These are phyloP conservation scores for Campylomormyrus tamandua DNA, from an alignment of 2,113 vertebrate genomes.

Conservation along the genomic window DNA sequence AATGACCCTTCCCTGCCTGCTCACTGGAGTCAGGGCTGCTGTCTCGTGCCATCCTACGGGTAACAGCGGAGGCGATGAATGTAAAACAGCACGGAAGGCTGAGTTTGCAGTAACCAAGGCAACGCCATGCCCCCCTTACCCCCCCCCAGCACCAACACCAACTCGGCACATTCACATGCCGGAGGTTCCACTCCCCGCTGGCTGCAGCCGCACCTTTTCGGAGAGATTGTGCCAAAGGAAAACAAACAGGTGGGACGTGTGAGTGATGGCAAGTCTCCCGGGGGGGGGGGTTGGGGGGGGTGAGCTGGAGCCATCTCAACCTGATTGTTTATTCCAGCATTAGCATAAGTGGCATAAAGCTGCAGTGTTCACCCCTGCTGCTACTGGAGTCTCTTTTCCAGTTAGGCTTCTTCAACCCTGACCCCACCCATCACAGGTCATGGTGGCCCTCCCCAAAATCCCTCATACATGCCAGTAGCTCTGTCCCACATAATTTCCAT, in stretches of 20 bases:
- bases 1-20: background rate
- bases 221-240: background rate
- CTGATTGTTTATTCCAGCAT: background rate
- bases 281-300: background rate
- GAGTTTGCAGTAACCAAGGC: background rate
- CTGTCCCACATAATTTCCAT: background rate
- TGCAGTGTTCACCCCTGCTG: background rate
- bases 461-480: background rate
- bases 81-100: background rate
- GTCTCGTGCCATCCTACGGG: background rate
- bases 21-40: background rate
- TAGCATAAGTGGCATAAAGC: background rate
- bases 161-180: background rate
- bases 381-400: background rate
- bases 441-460: background rate
- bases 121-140: background rate
- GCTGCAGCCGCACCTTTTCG: background rate
- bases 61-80: background rate
- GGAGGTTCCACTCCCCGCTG: background rate
- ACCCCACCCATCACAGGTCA: background rate
- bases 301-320: background rate
- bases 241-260: background rate
- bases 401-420: too few relatives aligned
- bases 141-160: background rate
- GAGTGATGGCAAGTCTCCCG: background rate